Base-by-base conservation (phyloP, 2,113 vertebrate species). In the Apeltes quadracus region DNA sequence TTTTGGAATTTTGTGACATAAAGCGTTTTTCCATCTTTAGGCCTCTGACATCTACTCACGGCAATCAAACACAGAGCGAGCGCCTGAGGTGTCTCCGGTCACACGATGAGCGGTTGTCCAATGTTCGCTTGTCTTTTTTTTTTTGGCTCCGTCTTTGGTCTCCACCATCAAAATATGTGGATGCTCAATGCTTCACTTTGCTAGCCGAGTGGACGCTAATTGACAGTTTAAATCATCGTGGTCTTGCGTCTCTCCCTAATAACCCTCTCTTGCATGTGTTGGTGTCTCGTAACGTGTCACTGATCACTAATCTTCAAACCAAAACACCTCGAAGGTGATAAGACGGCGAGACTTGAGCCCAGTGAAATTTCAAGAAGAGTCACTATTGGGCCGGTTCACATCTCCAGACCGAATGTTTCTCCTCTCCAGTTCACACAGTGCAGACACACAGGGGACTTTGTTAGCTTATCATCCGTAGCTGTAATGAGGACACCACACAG, bases 401-500 rank as follows among this genome's bases (percentile, higher is more conserved):
- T 32, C 7, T 13, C 27, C 44, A 27, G 23, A 50, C 15, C 8
- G 59, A 61, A 55, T 12, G 9, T 36, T 2, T 16, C 25, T 14
- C 34, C 41, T 46, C 50, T 13, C 16, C 46, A 39, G 25, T 57
- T 75, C 61, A 41, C 25, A 50, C 32, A n/a, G 32, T 53, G 29
- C 16, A 16, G 14, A 44, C 12, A 77, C 75, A 79, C 65, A 82
- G 65, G 27, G 11, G 13, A 25, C n/a, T n/a, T n/a, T n/a, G n/a
- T n/a, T n/a, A n/a, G n/a, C n/a, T n/a, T n/a, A n/a, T 86, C 81
- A 83, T 81, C 83, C 84, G 86, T 62, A 69, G 82, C 82, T 76
- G 78, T 88, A 90, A 88, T 87, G 85, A 91, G 85, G 80, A 85
- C 80, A 69, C 87, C 85, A 84, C 84, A 89, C 86, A 87, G 51